These are phyloP conservation scores for Phaethornis superciliosus DNA, from an alignment of 2,113 vertebrate species.

Conservation along the genomic window DNA sequence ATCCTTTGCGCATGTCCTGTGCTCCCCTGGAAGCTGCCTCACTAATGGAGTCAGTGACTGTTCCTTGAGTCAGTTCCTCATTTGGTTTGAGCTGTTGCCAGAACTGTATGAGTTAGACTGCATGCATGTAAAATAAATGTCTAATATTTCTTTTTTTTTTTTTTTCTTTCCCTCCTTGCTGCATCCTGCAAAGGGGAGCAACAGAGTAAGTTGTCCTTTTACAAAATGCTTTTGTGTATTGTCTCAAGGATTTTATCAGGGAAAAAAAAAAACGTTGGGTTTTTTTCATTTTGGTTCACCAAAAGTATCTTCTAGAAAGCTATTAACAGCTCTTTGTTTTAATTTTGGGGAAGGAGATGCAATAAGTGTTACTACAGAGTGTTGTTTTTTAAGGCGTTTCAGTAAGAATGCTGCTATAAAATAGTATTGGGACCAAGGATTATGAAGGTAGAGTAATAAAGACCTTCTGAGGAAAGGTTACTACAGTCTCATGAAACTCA, in stretches of 20 bases:
- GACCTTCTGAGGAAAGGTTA: constrained; percentile 53
- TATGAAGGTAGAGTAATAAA: constrained; percentile 53
- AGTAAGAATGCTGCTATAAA: constrained; percentile 9
- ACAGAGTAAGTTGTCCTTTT: constrained; percentile 75
- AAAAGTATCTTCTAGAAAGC: background rate
- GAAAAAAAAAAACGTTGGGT: background rate
- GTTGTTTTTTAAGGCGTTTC: constrained; percentile 19
- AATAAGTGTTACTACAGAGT: background rate
- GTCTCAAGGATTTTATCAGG: background rate
- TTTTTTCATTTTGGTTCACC: background rate
- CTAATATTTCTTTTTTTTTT: constrained; percentile 55
- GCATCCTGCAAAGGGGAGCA: constrained; percentile 74
- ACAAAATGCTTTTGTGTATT: background rate
- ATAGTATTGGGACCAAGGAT: constrained; percentile 23
- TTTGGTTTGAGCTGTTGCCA: constrained; percentile 47
- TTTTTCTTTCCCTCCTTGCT: constrained; percentile 30
- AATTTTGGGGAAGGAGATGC: constrained; percentile 30
- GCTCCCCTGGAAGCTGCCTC: background rate
- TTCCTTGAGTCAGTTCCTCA: constrained; percentile 22
- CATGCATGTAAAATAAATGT: constrained; percentile 43
- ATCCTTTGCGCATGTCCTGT: background rate
- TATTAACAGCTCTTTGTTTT: background rate
- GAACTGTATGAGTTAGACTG: background rate
- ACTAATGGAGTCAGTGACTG: background rate
- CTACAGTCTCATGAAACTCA: constrained; percentile 57